phyloP scores from a whole-genome alignment of 2,113 vertebrate genomes.

The Hippoglossus stenolepis region DNA sequence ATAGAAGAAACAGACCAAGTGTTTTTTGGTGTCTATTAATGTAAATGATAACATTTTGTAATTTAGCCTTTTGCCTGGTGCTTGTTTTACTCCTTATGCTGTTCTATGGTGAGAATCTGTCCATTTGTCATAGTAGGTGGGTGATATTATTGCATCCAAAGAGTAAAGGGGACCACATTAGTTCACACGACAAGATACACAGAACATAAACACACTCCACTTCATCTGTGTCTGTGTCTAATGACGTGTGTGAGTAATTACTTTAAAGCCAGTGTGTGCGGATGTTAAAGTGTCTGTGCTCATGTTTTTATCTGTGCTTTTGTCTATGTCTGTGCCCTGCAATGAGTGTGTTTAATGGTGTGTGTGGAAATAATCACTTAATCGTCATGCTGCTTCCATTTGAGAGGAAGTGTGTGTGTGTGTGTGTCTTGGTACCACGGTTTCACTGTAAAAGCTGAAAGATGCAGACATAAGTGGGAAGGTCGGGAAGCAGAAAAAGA shows the following conservation, averaged over 20 bases:
- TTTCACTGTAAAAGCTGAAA: conserved; percentile 57
- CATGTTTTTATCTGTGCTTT: conserved; percentile 75
- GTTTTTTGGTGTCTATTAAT: not conserved
- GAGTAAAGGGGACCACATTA: conserved; percentile 37
- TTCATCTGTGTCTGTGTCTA: conserved; percentile 77
- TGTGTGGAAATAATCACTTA: conserved; percentile 82
- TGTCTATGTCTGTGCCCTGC: conserved; percentile 66
- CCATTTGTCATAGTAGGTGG: conserved; percentile 31
- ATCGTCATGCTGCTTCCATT: conserved; percentile 69
- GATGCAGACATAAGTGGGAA: conserved; percentile 48
- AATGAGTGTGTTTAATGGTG: conserved; percentile 81
- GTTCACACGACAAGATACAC: conserved; percentile 60
- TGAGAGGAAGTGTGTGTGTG: conserved; percentile 50
- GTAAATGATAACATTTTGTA: not conserved
- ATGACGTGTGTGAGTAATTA: conserved; percentile 81
- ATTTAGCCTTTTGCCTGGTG: not conserved
- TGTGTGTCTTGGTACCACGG: conserved; percentile 25
- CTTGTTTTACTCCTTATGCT: conserved; percentile 3
- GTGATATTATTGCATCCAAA: conserved; percentile 42
- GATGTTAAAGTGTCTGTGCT: conserved; percentile 76
- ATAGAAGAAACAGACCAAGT: not conserved
- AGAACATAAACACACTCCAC: conserved; percentile 75
- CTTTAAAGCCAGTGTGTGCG: conserved; percentile 66
- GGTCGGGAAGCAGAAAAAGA: conserved; percentile 25
- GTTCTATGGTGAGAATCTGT: conserved; percentile 10